Evolutionary conservation across 53 echinoderm and acorn worm species (phyloP), one percentile per base, ranked within the genome.

Genomic region (Apostichopus leukothele): DNA sequence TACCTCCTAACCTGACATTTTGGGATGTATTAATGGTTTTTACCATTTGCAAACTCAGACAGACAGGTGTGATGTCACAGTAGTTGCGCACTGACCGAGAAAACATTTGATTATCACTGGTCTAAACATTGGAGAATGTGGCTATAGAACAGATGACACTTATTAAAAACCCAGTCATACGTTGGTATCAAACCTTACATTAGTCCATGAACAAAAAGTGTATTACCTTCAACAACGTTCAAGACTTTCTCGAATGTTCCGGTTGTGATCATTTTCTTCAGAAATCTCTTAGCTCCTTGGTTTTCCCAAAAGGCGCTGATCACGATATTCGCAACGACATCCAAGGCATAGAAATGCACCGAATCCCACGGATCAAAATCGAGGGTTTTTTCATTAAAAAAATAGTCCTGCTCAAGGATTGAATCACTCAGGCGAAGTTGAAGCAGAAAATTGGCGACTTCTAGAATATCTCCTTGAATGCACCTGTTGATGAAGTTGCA

Each of bases 311-410:
- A 90, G 22, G 66, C 71, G 14, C 92, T 92, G 52, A 91, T 84
- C 11, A 96, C 39, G 67, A 96, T 88, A 78, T 92, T 94, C 19
- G 91, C 83, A 11, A 92, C 87, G 67, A 92, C 85, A 51, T 94
- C 94, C 75, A 96, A 83, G 51, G 92, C 74, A 67, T 92, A 94
- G 50, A 91, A 94, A 86, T 96, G 91, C 16, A 96, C 90, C 0
- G 96, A 83, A n/a, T 96, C 88, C 94, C 94, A 96, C 0, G 92
- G 91, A 79, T 96, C 96, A 3, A 57, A 76, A 23, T 76, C 23
- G 1, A 10, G 6, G 8, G 76, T 23, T 13, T 23, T 23, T 76
- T 13, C 25, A 51, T 5, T 76, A 0, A 11, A 27, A 2, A 51
- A 76, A 76, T 87, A 87, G 53, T 87, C 87, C 52, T 87, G 74